Conservation (phyloP, 2,797 vertebrate species). For the Cyclopterus lumpus region DNA sequence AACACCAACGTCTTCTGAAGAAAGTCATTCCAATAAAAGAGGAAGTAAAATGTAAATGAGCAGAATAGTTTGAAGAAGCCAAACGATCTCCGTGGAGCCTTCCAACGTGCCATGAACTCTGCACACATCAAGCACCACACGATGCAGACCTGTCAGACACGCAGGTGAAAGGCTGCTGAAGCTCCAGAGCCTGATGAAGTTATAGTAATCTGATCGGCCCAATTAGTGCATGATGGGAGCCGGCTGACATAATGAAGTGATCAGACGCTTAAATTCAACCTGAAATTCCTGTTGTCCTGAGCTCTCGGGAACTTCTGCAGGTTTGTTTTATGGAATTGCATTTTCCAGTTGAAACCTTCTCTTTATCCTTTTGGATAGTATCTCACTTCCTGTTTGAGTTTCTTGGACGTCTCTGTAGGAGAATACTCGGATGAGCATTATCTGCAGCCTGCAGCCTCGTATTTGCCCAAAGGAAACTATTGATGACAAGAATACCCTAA, state of each 20-base stretch:
- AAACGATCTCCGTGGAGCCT: background rate
- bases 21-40: background rate
- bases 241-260: constrained; percentile 61
- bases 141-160: constrained; percentile 75
- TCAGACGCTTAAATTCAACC: constrained; percentile 25
- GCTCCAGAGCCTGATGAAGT: constrained; percentile 64
- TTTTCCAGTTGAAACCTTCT: constrained; percentile 26
- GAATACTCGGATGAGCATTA: constrained; percentile 75
- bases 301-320: background rate
- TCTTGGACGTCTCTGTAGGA: constrained; percentile 65
- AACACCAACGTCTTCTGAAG: background rate
- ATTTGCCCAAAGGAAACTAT: constrained; percentile 78
- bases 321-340: constrained; percentile 2
- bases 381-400: constrained; percentile 73
- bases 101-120: background rate
- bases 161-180: constrained; percentile 70
- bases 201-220: constrained; percentile 67
- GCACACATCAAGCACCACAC: constrained; percentile 2
- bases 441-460: constrained; percentile 64
- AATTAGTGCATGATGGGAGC: constrained; percentile 67
- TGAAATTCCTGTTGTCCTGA: background rate
- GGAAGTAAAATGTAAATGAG: background rate
- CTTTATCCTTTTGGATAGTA: constrained; percentile 45
- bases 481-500: constrained; percentile 67
- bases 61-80: background rate